Evolutionary conservation across 2,797 vertebrate genomes (phyloP).

Genomic region (Epinephelus malabaricus): DNA sequence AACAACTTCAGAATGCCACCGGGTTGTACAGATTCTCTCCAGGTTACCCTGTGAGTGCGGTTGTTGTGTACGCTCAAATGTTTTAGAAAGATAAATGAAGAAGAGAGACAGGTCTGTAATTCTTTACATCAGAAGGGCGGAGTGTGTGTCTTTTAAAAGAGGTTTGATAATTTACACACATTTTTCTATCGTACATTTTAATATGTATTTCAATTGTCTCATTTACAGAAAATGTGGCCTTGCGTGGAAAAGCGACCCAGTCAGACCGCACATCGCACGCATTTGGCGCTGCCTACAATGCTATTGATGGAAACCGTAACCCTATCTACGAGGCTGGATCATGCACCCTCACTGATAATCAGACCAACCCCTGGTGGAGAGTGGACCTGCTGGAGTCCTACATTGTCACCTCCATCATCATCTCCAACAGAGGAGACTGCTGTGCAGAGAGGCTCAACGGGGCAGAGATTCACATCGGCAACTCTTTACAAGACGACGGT

Average conservation of each 20-base stretch:
- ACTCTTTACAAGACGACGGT: slow-evolving; percentile 39
- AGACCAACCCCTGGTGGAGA: slow-evolving; percentile 59
- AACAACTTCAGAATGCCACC: too few relatives aligned
- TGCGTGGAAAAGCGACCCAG: slow-evolving; percentile 63
- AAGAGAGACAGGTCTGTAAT: too few relatives aligned
- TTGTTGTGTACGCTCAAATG: too few relatives aligned
- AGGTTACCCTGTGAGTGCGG: not conserved
- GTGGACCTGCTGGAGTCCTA: slow-evolving; percentile 63
- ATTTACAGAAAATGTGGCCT: slow-evolving; percentile 57
- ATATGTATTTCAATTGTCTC: not conserved
- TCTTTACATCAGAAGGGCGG: too few relatives aligned
- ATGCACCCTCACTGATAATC: fast-evolving
- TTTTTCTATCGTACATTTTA: not conserved
- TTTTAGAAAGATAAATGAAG: too few relatives aligned
- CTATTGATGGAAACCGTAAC: slow-evolving; percentile 55
- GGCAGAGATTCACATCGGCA: slow-evolving; percentile 68
- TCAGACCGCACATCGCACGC: fast-evolving
- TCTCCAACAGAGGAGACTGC: slow-evolving; percentile 72
- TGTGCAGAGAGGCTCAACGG: slow-evolving; percentile 33
- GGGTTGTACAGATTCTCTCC: too few relatives aligned
- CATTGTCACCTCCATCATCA: slow-evolving; percentile 62
- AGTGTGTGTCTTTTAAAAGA: too few relatives aligned
- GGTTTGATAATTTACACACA: too few relatives aligned
- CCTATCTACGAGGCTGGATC: fast-evolving
- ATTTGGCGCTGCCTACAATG: slow-evolving; percentile 19